Base-by-base conservation (phyloP, 2,797 vertebrate species). In the Gadopsis marmoratus region DNA sequence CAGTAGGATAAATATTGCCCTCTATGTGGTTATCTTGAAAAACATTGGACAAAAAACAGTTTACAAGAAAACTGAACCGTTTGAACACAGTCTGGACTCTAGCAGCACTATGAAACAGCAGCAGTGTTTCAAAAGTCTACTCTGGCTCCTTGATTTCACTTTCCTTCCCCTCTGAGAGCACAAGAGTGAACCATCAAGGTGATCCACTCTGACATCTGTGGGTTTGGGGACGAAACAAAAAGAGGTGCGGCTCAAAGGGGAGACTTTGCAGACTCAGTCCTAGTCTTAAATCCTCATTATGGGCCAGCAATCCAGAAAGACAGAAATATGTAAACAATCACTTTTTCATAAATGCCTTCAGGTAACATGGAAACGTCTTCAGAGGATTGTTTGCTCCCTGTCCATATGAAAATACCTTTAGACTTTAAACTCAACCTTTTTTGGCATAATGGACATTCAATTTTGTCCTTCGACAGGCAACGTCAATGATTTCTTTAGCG, bases 341-440 rank as follows among this genome's bases (percentile, higher is more conserved):
- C 88, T 91, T 93, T 90, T 90, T 90, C 91, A 88, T 90, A 75
- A 90, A 93, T 86, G 86, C 86, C 64, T 80, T 90, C 81, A 79
- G 85, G 71, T 72, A 68, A 80, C 73, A 85, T 21, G 31, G 60
- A 75, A 73, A 83, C 74, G 58, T 68, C 50, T 48, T 74, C 45
- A 86, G 21, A 67, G 54, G 78, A 71, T 53, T 21, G 33, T 81
- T 88, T 76, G 74, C 75, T 80, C 82, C 83, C 62, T 39, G 51
- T 72, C 71, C 67, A 83, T 74, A 81, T 86, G 5, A 59, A 84
- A 87, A 70, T 83, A 79, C 69, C 79, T 73, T 90, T 33, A 78
- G 71, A 85, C 81, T 82, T 75, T 78, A 75, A 55, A 81, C 67
- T 51, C 74, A 82, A 91, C 47, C 17, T 33, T 77, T 68, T 89